Evolutionary conservation across 2,113 vertebrate genomes (phyloP).

Genomic region (Uria lomvia): DNA sequence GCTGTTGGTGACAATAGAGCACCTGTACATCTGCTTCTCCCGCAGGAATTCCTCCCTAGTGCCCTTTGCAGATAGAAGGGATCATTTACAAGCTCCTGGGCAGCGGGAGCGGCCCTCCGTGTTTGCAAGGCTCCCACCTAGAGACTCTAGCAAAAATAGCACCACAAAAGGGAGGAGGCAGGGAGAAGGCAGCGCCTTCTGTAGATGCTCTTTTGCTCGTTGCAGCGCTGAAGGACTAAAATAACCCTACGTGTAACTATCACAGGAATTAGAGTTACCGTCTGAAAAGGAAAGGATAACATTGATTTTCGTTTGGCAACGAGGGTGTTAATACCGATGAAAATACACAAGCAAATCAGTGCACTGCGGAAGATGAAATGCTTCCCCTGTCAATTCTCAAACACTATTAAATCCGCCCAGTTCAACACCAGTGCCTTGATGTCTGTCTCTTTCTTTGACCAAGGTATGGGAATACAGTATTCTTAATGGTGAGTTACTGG

Average conservation of each 20-base stretch:
- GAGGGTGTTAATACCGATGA: conserved; percentile 34
- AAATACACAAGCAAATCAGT: neutral
- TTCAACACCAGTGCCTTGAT: conserved; percentile 32
- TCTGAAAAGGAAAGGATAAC: neutral
- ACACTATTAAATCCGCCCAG: neutral
- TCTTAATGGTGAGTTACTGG: neutral
- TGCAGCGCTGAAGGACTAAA: neutral
- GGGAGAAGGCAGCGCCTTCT: neutral
- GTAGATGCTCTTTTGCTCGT: neutral
- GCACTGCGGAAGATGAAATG: conserved; percentile 49
- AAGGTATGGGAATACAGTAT: conserved; percentile 18
- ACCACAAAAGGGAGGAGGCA: neutral
- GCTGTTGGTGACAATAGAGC: neutral
- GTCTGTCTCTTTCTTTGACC: conserved; percentile 24
- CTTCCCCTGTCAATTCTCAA: conserved; percentile 41
- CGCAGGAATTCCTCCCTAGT: accelerated
- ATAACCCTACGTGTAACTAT: neutral
- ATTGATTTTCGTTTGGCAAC: neutral
- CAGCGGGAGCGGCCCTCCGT: neutral
- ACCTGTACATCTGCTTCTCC: neutral
- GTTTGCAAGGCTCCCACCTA: neutral
- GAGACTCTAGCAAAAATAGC: neutral
- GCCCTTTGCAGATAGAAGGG: neutral
- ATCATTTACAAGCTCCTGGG: neutral
- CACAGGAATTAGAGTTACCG: neutral